phyloP scores from a whole-genome alignment of 2,888 invertebrate species.

The Diogma glabrata region DNA sequence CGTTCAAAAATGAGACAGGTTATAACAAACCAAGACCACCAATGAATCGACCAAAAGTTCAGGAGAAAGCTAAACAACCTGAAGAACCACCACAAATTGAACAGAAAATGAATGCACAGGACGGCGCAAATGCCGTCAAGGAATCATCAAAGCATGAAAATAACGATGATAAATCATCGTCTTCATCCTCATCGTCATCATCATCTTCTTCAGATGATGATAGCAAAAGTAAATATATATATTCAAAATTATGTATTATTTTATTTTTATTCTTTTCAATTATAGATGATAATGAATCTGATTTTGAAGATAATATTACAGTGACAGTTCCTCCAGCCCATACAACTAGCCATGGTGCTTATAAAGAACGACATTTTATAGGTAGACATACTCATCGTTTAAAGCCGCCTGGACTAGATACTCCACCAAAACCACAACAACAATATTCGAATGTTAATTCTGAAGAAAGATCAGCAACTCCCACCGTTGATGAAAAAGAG shows the following conservation, averaged over 20 bases:
- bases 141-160: too few relatives aligned
- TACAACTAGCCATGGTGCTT: slow-evolving; percentile 21
- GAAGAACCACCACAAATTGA: neutral
- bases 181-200: neutral
- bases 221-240: neutral
- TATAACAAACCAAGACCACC: slow-evolving; percentile 48
- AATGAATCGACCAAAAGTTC: slow-evolving; percentile 10
- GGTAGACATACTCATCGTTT: slow-evolving; percentile 23
- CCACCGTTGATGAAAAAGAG: slow-evolving; percentile 52
- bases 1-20: slow-evolving; percentile 86
- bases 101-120: neutral
- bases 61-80: neutral
- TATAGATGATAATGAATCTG: slow-evolving; percentile 36
- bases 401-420: slow-evolving; percentile 40
- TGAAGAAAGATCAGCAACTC: slow-evolving; percentile 59
- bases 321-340: slow-evolving; percentile 42
- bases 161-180: slow-evolving; percentile 1
- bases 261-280: neutral
- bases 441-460: slow-evolving; percentile 17
- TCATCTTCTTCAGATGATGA: neutral
- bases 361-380: slow-evolving; percentile 20
- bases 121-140: too few relatives aligned
- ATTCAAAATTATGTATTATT: too few relatives aligned
- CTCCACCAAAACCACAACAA: slow-evolving; percentile 29
- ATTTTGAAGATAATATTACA: slow-evolving; percentile 48